Evolutionary conservation across 2,797 vertebrate species (phyloP).

Genomic region (Pitangus sulphuratus): DNA sequence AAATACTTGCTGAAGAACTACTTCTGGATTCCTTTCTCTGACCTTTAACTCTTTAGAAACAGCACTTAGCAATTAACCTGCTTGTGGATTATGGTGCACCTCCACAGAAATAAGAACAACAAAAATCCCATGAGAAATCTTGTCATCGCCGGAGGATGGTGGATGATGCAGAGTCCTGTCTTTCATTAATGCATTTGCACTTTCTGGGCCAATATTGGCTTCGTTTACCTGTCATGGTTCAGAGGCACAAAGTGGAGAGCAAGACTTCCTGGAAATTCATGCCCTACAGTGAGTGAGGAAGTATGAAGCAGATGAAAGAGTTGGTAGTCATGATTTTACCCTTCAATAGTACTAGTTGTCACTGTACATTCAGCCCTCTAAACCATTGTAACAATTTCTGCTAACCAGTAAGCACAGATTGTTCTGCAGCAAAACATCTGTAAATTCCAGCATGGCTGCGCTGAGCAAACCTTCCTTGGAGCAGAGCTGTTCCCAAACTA

Average conservation of each 20-base stretch:
- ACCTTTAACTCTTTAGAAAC: not conserved
- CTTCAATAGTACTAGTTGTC: not conserved
- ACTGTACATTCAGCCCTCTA: fast-evolving
- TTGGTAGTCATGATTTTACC: not conserved
- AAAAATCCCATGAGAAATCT: not conserved
- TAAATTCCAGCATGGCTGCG: not conserved
- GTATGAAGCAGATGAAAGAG: not conserved
- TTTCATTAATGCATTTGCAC: not conserved
- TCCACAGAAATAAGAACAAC: not conserved
- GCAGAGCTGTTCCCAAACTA: not conserved
- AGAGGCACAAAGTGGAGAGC: not conserved
- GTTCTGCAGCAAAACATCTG: not conserved
- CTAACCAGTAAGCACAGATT: not conserved
- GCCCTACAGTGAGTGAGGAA: not conserved
- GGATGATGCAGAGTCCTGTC: not conserved
- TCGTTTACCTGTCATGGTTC: not conserved
- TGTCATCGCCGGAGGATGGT: not conserved
- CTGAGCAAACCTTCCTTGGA: not conserved
- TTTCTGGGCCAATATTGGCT: fast-evolving
- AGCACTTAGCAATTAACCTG: not conserved
- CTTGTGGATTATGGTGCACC: not conserved
- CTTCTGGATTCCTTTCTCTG: not conserved
- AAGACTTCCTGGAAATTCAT: not conserved
- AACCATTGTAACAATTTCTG: not conserved
- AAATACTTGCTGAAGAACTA: not conserved